Evolutionary conservation across 2,113 vertebrate genomes (phyloP).

Genomic region (Acanthisitta chloris): DNA sequence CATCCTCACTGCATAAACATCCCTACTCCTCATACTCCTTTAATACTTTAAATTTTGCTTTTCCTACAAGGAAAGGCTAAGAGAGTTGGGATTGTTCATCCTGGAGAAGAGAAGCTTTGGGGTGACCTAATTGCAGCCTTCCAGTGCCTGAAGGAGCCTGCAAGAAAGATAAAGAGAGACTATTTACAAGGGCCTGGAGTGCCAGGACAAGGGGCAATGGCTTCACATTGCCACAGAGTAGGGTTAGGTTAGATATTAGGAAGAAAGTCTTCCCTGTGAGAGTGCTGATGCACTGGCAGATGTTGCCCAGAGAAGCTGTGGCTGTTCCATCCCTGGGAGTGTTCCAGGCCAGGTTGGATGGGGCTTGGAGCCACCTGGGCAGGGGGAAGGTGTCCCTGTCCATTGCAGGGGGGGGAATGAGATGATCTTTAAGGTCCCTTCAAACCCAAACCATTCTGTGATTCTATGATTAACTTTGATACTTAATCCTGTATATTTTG

Average conservation of each 20-base stretch:
- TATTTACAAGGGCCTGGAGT: background rate
- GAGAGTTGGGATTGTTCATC: background rate
- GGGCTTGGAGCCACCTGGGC: background rate
- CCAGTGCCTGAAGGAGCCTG: background rate
- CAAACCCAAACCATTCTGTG: background rate
- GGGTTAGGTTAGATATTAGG: background rate
- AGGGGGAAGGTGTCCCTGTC: background rate
- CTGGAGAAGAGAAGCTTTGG: background rate
- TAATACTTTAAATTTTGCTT: background rate
- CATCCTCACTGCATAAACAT: background rate
- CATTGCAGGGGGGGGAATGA: background rate
- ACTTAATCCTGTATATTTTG: background rate
- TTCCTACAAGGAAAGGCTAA: background rate
- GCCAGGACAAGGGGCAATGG: background rate
- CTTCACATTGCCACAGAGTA: background rate
- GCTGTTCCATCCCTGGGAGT: background rate
- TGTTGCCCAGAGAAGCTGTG: background rate
- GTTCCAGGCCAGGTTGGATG: background rate
- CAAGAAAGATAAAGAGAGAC: background rate
- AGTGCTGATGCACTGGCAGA: background rate
- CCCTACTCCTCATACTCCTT: background rate
- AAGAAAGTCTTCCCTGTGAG: background rate
- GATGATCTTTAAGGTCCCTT: fast-evolving
- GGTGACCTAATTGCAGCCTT: background rate
- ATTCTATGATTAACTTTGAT: background rate